phyloP scores from a whole-genome alignment of 2,888 invertebrate genomes.

The Yponomeuta plumbellus region DNA sequence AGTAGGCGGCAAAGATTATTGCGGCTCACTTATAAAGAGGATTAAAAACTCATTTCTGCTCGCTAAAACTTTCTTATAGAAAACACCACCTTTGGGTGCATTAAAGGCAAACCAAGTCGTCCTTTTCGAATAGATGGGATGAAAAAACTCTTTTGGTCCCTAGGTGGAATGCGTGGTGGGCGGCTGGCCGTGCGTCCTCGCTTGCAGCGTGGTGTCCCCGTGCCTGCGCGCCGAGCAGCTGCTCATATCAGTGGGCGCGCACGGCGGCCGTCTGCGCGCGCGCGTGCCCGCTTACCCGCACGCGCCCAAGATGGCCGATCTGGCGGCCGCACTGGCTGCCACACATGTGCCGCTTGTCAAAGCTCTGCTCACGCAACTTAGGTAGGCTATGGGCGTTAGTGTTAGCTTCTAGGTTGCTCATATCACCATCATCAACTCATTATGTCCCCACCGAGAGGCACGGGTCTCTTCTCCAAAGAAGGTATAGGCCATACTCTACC shows the following conservation, averaged over 20 bases:
- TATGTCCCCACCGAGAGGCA: too few species aligned
- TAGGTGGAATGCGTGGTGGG: constrained; percentile 85
- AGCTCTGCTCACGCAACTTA: constrained; percentile 65
- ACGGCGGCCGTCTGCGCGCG: constrained; percentile 93
- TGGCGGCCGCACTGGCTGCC: constrained; percentile 82
- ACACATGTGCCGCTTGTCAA: constrained; percentile 46
- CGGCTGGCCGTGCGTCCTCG: constrained; percentile 94
- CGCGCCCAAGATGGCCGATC: constrained; percentile 86
- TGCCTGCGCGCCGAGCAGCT: constrained; percentile 95
- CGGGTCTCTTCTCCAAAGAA: too few species aligned
- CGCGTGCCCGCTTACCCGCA: constrained; percentile 93
- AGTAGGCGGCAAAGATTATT: too few species aligned
- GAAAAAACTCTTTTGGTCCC: too few species aligned
- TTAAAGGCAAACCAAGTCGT: too few species aligned
- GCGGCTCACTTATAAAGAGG: too few species aligned
- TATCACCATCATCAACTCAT: too few species aligned
- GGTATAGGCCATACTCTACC: too few species aligned
- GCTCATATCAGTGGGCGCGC: constrained; percentile 94
- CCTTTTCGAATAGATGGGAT: too few species aligned
- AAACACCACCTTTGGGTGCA: too few species aligned
- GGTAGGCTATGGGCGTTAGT: constrained; percentile 39
- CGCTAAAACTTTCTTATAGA: too few species aligned
- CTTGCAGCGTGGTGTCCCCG: constrained; percentile 91
- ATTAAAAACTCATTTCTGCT: too few species aligned
- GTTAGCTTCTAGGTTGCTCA: background rate